These are phyloP conservation scores for Chaenogobius annularis DNA, from an alignment of 2,113 vertebrate species.

Conservation along the genomic window DNA sequence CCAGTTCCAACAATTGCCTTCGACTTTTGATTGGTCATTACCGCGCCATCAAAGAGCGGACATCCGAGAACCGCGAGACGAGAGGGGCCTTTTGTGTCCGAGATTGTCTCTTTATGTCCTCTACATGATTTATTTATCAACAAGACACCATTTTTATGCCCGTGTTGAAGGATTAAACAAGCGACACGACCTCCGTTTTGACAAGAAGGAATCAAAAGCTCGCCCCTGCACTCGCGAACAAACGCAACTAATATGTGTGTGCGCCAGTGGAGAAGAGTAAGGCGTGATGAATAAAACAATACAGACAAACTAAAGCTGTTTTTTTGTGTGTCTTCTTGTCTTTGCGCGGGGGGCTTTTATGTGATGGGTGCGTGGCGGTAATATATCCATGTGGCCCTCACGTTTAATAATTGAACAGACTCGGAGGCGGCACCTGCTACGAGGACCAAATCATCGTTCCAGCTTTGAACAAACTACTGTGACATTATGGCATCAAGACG, in stretches of 20 bases:
- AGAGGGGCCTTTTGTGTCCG: constrained; percentile 29
- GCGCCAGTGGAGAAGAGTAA: constrained; percentile 32
- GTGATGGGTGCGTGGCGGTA: constrained; percentile 80
- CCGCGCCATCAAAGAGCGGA: constrained; percentile 46
- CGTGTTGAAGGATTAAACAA: constrained; percentile 36
- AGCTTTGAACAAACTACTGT: constrained; percentile 90
- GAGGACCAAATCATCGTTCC: constrained; percentile 86
- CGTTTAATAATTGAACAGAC: constrained; percentile 95
- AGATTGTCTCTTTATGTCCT: constrained; percentile 45
- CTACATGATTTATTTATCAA: constrained; percentile 74
- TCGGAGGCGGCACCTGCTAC: constrained; percentile 91
- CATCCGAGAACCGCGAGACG: constrained; percentile 30
- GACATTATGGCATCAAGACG: constrained; percentile 86
- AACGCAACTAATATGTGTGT: constrained; percentile 69
- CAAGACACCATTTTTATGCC: constrained; percentile 38
- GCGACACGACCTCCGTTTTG: constrained; percentile 56
- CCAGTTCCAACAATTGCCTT: constrained; percentile 10
- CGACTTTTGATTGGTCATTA: constrained; percentile 43
- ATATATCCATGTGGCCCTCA: constrained; percentile 84
- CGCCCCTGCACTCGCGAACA: constrained; percentile 63
- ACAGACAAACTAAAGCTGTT: constrained; percentile 68
- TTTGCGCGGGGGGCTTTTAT: constrained; percentile 83
- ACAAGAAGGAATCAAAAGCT: constrained; percentile 58
- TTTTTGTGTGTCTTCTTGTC: constrained; percentile 81
- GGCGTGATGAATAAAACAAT: constrained; percentile 76